Conservation (phyloP, 2,113 vertebrate species). For the Oryzias javanicus region DNA sequence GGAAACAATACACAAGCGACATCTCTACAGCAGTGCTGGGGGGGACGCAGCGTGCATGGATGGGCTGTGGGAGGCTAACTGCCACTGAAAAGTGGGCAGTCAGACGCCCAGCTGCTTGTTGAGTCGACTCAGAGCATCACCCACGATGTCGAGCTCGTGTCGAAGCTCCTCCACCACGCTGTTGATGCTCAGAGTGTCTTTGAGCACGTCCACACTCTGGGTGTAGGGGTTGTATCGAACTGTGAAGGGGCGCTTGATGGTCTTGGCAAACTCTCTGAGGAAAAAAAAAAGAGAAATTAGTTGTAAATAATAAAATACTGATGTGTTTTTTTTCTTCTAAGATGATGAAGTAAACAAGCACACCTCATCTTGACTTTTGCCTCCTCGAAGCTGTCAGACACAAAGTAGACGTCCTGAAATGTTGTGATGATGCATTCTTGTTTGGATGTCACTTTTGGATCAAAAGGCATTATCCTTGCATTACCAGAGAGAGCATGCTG, state of each 20-base stretch:
- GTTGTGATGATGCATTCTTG: slow-evolving; percentile 95
- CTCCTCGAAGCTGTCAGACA: slow-evolving; percentile 95
- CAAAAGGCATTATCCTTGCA: slow-evolving; percentile 89
- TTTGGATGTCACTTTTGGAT: slow-evolving; percentile 88
- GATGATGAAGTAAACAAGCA: neutral
- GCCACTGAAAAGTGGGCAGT: slow-evolving; percentile 19
- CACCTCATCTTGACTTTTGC: slow-evolving; percentile 97
- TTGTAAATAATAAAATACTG: neutral
- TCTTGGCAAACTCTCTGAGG: slow-evolving; percentile 94
- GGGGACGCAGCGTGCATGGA: slow-evolving; percentile 8
- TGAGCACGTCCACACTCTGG: slow-evolving; percentile 90
- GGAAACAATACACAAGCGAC: slow-evolving; percentile 40
- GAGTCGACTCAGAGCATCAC: slow-evolving; percentile 87
- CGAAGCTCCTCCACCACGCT: slow-evolving; percentile 87
- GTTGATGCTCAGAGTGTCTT: slow-evolving; percentile 89
- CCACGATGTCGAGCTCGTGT: slow-evolving; percentile 90
- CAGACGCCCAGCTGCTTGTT: slow-evolving; percentile 84
- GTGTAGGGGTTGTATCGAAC: slow-evolving; percentile 96
- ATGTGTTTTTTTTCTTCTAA: neutral
- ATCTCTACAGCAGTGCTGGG: slow-evolving; percentile 31
- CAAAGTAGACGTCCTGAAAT: slow-evolving; percentile 94
- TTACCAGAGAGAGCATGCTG: slow-evolving; percentile 89
- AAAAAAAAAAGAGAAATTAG: slow-evolving; percentile 2
- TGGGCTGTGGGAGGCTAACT: slow-evolving; percentile 8
- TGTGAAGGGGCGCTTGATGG: slow-evolving; percentile 94